Base-by-base conservation (phyloP, 2,797 vertebrate species). In the Molossus alvarezi region DNA sequence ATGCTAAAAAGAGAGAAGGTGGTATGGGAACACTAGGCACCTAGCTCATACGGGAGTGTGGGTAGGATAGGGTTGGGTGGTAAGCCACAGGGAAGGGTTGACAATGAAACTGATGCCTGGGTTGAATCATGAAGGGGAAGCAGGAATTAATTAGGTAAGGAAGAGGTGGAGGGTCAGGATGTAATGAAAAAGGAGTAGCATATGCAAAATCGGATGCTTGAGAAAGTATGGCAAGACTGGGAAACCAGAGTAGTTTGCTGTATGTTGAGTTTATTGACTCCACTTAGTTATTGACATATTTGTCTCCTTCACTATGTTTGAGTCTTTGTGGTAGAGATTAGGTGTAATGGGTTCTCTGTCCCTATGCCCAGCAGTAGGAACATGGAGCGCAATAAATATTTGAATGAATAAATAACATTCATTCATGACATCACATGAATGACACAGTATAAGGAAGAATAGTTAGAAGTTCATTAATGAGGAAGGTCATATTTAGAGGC, bases 171-270 rank as follows among this genome's bases (percentile, higher is more conserved):
- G 27, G 9, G 45, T 79, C 45, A 96, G 71, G 37, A 45, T 21
- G 72, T 84, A 55, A 33, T 10, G 53, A 64, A 95, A 96, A 87
- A 55, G 55, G 53, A 88, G 76, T 18, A 60, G 21, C n/a, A 41
- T 27, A 72, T 51, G 23, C 41, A 82, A 90, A 41, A 80, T 29
- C 48, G 55, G 23, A 73, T 58, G 1, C 41, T 55, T 69, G 25
- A 82, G 33, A 57, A 33, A 72, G 55, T 79, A 55, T 11, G 23
- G 51, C 21, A 91, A 69, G 37, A 67, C 6, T 81, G 64, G 60
- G 45, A 25, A 91, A 55, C 15, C 37, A 48, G 64, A 57, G 51
- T 27, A 60, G n/a, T 93, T 29, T 84, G 29, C 33, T 72, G 55
- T 51, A 33, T 23, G 21, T 51, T 79, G 73, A 80, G 18, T 76